phyloP scores from a whole-genome alignment of 2,797 vertebrate species.

The Brachyrhaphis roseni region DNA sequence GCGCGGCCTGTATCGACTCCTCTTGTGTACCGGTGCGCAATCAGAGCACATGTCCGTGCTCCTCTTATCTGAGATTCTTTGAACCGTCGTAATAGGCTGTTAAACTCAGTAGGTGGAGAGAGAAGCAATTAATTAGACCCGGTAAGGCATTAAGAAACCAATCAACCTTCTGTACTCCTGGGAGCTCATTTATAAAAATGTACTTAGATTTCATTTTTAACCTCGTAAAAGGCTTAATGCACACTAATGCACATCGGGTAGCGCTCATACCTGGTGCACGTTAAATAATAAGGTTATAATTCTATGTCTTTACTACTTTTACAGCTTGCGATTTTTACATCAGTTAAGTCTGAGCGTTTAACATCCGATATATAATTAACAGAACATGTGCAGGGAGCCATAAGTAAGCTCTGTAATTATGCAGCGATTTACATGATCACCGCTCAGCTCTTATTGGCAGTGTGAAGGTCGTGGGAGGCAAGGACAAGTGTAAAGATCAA shows the following conservation, averaged over 20 bases:
- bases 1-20: not conserved
- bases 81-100: conserved; percentile 46
- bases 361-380: not conserved
- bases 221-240: conserved; percentile 7
- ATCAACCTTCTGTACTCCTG: conserved; percentile 41
- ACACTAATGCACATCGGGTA: conserved; percentile 14
- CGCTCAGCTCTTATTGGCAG: not conserved
- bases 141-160: conserved; percentile 62
- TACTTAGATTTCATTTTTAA: conserved; percentile 33
- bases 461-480: not conserved
- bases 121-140: conserved; percentile 67
- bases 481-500: not conserved
- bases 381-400: conserved; percentile 4
- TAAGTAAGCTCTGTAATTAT: not conserved
- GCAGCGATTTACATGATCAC: not conserved
- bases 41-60: conserved; percentile 5
- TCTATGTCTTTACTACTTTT: not conserved
- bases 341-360: not conserved
- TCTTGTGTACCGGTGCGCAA: not conserved
- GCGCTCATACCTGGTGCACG: not conserved
- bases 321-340: not conserved
- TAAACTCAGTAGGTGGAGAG: conserved; percentile 55
- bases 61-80: conserved; percentile 21
- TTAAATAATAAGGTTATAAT: not conserved
- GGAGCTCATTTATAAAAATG: conserved; percentile 56